Base-by-base conservation (phyloP, 2,797 vertebrate species). In the Setipinna tenuifilis region DNA sequence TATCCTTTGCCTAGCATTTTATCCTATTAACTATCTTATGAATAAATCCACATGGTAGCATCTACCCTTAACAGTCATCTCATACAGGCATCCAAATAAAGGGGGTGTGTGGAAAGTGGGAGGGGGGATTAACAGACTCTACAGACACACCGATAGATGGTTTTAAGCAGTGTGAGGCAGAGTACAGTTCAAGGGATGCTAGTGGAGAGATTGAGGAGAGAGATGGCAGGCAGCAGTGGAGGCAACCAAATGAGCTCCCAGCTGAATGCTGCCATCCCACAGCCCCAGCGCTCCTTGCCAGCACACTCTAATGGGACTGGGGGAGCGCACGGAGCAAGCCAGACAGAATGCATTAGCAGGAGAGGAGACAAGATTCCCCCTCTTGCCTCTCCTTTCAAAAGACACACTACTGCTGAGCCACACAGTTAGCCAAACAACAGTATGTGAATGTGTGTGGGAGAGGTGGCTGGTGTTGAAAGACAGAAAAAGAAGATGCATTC, bases 161-260 rank as follows among this genome's bases (percentile, higher is more conserved):
- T 68, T 23, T 14, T 14, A 25, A 25, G 62, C 62, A 28, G 62
- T 31, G 6, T 28, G 62, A 25, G 11, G 10, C 25, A 14, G 12
- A 25, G 62, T 14, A 3, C 10, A 68, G 11, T 68, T 28, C 3
- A 25, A 12, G 7, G 62, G 23, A 68, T 25, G 11, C 23, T 68
- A 23, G 23, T 28, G 25, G 23, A 68, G 23, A 65, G 61, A 65
- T 2, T 23, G 61, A 25, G n/a, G n/a, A 65, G 17, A 62, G 61
- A 62, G 50, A 54, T 54, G 7, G 9, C 50, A 54, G 50, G 50
- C 50, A 54, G 14, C 68, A 41, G 50, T 14, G 12, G 5, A 17
- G 68, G 28, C 68, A 35, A 35, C 28, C 68, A 75, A 41, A 75
- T 75, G 28, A 75, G 68, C 68, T 75, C 68, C 68, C 68, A 75